Evolutionary conservation across 2,888 invertebrate genomes (phyloP).

Genomic region (Trissolcus japonicus): DNA sequence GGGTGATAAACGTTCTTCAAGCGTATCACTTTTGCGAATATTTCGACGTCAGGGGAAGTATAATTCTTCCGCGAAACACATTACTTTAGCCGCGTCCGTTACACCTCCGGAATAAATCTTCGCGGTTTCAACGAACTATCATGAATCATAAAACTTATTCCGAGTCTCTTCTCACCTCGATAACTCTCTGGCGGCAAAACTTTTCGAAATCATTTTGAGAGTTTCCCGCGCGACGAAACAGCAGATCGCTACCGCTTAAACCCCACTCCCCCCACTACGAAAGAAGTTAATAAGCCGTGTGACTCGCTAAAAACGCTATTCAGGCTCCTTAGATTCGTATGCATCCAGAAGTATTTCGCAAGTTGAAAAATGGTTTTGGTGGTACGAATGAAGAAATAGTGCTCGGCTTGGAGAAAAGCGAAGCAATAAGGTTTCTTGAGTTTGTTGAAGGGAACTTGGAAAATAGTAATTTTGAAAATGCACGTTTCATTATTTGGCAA

Average conservation of each 20-base stretch:
- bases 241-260: not conserved
- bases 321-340: not conserved
- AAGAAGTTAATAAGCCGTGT: constrained; percentile 27
- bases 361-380: not conserved
- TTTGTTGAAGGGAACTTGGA: too few species aligned
- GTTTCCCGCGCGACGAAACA: constrained; percentile 46
- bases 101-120: constrained; percentile 55
- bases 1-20: constrained; percentile 52
- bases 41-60: constrained; percentile 50
- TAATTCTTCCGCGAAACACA: constrained; percentile 56
- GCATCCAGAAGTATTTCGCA: not conserved
- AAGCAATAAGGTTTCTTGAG: not conserved
- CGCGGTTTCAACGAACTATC: constrained; percentile 54
- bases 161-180: constrained; percentile 54
- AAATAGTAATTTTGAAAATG: too few species aligned
- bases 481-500: too few species aligned
- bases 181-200: constrained; percentile 42
- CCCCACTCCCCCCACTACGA: not conserved
- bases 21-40: constrained; percentile 53
- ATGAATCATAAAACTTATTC: constrained; percentile 58
- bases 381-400: not conserved
- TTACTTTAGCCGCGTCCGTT: constrained; percentile 52
- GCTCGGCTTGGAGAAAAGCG: not conserved
- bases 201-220: constrained; percentile 49
- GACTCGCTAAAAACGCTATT: constrained; percentile 5